A percentile compares a stretch with the other conserved stretches of the same genome.
phyloP scores from a whole-genome alignment of 2,888 invertebrate species.

The Mesodorylaimus sp. region DNA sequence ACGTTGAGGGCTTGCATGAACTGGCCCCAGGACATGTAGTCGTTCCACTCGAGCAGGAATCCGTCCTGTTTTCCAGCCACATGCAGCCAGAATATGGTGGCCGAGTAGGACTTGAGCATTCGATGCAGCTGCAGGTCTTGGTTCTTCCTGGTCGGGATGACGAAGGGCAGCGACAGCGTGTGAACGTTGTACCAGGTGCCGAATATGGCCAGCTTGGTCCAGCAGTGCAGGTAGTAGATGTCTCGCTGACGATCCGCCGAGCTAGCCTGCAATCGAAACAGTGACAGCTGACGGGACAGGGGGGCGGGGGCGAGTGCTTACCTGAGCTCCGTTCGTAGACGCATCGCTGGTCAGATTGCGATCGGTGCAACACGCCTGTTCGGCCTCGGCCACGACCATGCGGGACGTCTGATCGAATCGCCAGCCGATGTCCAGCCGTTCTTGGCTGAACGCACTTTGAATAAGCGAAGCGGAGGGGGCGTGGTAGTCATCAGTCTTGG shows the following conservation, averaged over 20 bases:
- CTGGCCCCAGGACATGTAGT: conserved; percentile 25
- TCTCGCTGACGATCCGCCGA: background rate
- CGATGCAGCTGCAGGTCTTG: conserved; percentile 29
- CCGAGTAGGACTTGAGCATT: conserved; percentile 28
- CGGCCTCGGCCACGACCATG: background rate
- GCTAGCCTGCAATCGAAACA: too few species aligned
- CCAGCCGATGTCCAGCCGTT: background rate
- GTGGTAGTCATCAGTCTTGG: too few species aligned
- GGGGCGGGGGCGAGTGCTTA: too few species aligned
- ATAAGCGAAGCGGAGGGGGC: too few species aligned
- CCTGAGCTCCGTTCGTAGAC: too few species aligned
- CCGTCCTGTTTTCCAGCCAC: conserved; percentile 22
- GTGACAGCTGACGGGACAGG: too few species aligned
- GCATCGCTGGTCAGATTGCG: background rate
- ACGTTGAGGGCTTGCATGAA: conserved; percentile 25
- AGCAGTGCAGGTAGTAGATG: background rate
- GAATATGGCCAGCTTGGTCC: background rate
- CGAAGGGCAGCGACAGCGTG: conserved; percentile 26
- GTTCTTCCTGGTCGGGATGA: conserved; percentile 25
- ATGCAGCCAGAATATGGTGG: conserved; percentile 27
- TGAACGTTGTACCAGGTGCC: conserved; percentile 16
- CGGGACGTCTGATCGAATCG: background rate
- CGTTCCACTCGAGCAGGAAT: conserved; percentile 20
- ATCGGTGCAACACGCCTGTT: background rate
- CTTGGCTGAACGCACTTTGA: too few species aligned